Conservation (phyloP, 2,113 vertebrate species). For the human (Homo sapiens) region GRCh38 chr1:120557001-120557500, state of each 20-base stretch:
- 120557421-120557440: conserved; percentile 86
- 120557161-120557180: conserved; percentile 71
- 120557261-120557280: conserved; percentile 87
- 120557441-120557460: conserved; percentile 89
- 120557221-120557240: conserved; percentile 89
- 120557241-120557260: conserved; percentile 88
- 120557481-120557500: conserved; percentile 81
- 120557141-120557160: conserved; percentile 78
- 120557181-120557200: conserved; percentile 82
- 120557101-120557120: conserved; percentile 81
- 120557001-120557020: conserved; percentile 85
- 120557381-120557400: conserved; percentile 75
- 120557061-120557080: conserved; percentile 90
- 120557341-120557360: conserved; percentile 79
- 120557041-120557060: conserved; percentile 92
- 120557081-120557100: conserved; percentile 85
- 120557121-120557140: conserved; percentile 73
- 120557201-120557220: conserved; percentile 91
- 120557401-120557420: conserved; percentile 90
- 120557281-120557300: conserved; percentile 81
- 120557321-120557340: conserved; percentile 84
- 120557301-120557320: conserved; percentile 80
- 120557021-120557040: conserved; percentile 88
- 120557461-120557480: conserved; percentile 74
- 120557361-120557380: conserved; percentile 81